These are phyloP conservation scores for Rhodeus uyekii DNA, from an alignment of 2,797 vertebrate species.

Conservation along the genomic window DNA sequence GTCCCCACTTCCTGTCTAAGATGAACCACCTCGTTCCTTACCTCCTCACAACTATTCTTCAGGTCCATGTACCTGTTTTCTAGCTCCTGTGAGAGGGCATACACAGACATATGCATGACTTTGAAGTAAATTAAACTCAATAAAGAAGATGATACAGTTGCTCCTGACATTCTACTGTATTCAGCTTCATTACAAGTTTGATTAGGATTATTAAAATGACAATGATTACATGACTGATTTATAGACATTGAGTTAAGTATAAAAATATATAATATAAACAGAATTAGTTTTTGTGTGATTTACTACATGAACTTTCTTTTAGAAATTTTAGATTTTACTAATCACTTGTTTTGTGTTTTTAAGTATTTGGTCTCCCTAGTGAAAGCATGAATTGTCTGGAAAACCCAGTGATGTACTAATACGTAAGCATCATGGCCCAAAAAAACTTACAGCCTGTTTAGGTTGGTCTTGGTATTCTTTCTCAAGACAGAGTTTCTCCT, in stretches of 20 bases:
- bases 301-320: neutral
- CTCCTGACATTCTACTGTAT: neutral
- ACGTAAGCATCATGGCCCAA: neutral
- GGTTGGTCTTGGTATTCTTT: constrained; percentile 78
- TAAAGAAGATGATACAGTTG: neutral
- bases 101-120: neutral
- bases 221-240: neutral
- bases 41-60: constrained; percentile 81
- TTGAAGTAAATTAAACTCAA: neutral
- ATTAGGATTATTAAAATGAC: neutral
- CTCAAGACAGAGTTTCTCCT: constrained; percentile 84
- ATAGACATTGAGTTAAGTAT: neutral
- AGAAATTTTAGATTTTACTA: neutral
- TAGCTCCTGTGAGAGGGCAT: constrained; percentile 73
- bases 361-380: neutral
- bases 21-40: constrained; percentile 82
- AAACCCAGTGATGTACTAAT: neutral
- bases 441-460: constrained; percentile 81
- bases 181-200: neutral
- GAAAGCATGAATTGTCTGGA: neutral
- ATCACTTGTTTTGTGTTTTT: neutral
- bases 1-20: constrained; percentile 81
- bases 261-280: neutral
- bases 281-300: neutral
- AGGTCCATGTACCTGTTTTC: constrained; percentile 75